Base-by-base conservation (phyloP, 1,140 invertebrate genomes). In the Meteorus sp. region DNA sequence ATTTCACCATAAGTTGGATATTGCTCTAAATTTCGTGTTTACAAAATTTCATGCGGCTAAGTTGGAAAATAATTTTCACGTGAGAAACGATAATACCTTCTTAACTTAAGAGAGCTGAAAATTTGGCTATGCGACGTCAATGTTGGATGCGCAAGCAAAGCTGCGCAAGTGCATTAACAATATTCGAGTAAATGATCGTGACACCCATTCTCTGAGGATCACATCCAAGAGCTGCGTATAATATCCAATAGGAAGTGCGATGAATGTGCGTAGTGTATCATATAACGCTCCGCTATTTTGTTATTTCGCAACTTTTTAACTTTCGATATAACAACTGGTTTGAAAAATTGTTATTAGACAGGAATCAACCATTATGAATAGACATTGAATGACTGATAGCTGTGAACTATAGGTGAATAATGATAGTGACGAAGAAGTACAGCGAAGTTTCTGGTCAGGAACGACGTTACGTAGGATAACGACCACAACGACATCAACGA, bases 241-340 rank as follows among this genome's bases (percentile, higher is more conserved):
- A 71, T 65, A 70, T 55, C 66, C 69, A 67, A 73, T 72, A 73
- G 74, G 65, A 69, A 62, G 59, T 66, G 64, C 66, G 68, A 72
- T 67, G 68, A 65, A 65, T 68, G 60, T 52, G 60, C 56, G 63
- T 65, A 22, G 19, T 22, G 19, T 47, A 39, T 39, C 8, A 39
- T 39, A 11, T 11, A 13, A n/a, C 13, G 35, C 3, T 39, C 8
- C 15, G 3, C 15, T 7, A n/a, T 39, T n/a, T 39, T 39, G 27
- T 4, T 29, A 5, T 29, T 9, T 9, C 27, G 27, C 35, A 8
- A 15, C 8, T n/a, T 39, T 39, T 39, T 39, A n/a, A 13, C n/a
- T n/a, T n/a, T n/a, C n/a, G n/a, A n/a, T n/a, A n/a, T n/a, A n/a
- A n/a, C n/a, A n/a, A n/a, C n/a, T n/a, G n/a, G n/a, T n/a, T n/a